Base-by-base conservation (phyloP, 2,888 invertebrate genomes). In the Pheosia gnoma region DNA sequence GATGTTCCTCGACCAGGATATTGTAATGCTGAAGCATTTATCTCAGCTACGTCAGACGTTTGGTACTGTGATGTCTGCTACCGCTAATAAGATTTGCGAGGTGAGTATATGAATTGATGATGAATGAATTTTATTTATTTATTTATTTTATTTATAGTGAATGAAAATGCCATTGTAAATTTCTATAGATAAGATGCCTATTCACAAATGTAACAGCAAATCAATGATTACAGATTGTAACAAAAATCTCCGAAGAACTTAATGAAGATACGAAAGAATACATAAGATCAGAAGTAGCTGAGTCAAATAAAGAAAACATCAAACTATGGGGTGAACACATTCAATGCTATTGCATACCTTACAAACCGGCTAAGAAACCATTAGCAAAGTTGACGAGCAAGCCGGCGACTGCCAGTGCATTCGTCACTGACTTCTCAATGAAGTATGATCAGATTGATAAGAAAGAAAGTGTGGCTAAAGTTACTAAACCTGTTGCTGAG, bases 1-100 rank as follows among this genome's bases (percentile, higher is more conserved):
- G 72, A 86, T 96, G 80, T 95, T 96, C 75, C 84, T 96, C 1
- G 94, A 95, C 59, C 94, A 95, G 61, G 94, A 94, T 59, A 87
- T 94, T 59, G 90, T 96, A 8, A 94, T 95, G 80, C 88, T 94
- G 51, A 95, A 95, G 69, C 95, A 95, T 78, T 82, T 94, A 3
- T 88, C 93, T 3, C 87, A 94, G 59, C 81, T 97, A 11, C 92
- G 94, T 62, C 92, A 94, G 61, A 93, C 94, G 71, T 96, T 96
- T 83, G 96, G 96, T 0, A 87, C 90, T 53, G 92, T 95, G 39
- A 91, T 94, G 1, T 87, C 92, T 7, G 85, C 93, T 6, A 91
- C 89, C 0, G 94, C 94, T 38, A 91, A 94, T 64, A 94, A 94
- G 73, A 94, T 96, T 61, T 95, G 95, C 85, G 87, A 94, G 83